phyloP scores from a whole-genome alignment of 2,113 vertebrate genomes.

The Cichladusa arquata region DNA sequence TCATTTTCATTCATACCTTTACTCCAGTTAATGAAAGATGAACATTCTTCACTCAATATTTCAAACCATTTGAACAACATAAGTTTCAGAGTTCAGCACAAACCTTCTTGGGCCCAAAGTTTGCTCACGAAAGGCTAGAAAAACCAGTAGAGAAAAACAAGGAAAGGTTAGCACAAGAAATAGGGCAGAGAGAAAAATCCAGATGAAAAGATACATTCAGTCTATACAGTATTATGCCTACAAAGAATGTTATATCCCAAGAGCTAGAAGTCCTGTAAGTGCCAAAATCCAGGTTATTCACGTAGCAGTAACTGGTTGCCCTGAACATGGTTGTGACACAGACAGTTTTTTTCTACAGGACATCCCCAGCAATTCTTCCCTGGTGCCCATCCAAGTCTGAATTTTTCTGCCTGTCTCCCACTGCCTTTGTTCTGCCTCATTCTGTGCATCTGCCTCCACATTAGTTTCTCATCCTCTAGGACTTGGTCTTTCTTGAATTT shows the following conservation, averaged over 20 bases:
- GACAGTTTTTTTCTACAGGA: constrained; percentile 26
- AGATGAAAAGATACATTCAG: constrained; percentile 12
- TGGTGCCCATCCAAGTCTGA: background rate
- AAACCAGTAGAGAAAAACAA: constrained; percentile 17
- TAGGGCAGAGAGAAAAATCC: constrained; percentile 35
- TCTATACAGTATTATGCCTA: background rate
- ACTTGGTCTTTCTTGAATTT: background rate
- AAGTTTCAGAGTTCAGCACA: background rate
- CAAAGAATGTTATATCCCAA: background rate
- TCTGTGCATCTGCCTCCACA: background rate
- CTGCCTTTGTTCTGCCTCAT: constrained; percentile 7
- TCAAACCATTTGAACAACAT: background rate
- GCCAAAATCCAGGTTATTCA: constrained; percentile 35
- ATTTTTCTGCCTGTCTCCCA: constrained; percentile 12
- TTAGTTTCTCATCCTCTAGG: background rate
- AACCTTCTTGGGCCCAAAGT: background rate
- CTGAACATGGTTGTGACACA: background rate
- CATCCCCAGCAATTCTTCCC: constrained; percentile 1
- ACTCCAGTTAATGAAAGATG: background rate
- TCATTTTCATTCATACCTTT: background rate
- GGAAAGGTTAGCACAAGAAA: constrained; percentile 41
- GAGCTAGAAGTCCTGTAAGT: background rate
- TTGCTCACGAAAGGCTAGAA: constrained; percentile 22
- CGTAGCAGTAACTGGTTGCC: background rate
- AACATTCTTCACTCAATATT: background rate